Conservation (phyloP, 2,113 vertebrate species). For the Tetraodon nigroviridis region DNA sequence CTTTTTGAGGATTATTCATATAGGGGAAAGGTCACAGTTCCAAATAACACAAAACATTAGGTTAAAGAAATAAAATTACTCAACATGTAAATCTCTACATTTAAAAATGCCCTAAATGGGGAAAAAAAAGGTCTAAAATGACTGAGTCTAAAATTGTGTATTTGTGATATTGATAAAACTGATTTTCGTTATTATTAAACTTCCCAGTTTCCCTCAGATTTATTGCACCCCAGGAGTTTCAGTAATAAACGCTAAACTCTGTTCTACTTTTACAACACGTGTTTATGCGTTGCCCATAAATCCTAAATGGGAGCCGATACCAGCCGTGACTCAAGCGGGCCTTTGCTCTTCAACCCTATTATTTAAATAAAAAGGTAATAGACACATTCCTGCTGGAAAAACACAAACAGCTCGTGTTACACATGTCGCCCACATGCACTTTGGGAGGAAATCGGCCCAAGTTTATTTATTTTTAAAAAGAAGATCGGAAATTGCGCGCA, state of each 20-base stretch:
- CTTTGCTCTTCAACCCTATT: constrained; percentile 3
- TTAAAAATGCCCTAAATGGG: too few species aligned
- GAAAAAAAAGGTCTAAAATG: too few species aligned
- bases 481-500: constrained; percentile 45
- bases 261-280: neutral
- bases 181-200: too few species aligned
- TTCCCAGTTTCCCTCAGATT: too few species aligned
- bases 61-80: too few species aligned
- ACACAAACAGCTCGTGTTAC: constrained; percentile 50
- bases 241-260: neutral
- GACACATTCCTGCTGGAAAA: constrained; percentile 30
- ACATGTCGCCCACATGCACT: constrained; percentile 9
- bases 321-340: neutral
- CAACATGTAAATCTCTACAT: too few species aligned
- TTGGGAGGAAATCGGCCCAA: constrained; percentile 37
- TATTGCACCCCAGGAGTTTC: neutral
- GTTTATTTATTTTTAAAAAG: constrained; percentile 59
- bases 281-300: neutral
- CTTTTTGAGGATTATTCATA: too few species aligned
- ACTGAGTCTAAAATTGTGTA: too few species aligned
- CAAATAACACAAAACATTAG: too few species aligned
- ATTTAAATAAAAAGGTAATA: constrained; percentile 15
- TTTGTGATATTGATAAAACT: too few species aligned
- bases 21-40: too few species aligned
- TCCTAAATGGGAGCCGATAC: neutral